Evolutionary conservation across 2,797 vertebrate genomes (phyloP).

Genomic region (Varecia variegata): DNA sequence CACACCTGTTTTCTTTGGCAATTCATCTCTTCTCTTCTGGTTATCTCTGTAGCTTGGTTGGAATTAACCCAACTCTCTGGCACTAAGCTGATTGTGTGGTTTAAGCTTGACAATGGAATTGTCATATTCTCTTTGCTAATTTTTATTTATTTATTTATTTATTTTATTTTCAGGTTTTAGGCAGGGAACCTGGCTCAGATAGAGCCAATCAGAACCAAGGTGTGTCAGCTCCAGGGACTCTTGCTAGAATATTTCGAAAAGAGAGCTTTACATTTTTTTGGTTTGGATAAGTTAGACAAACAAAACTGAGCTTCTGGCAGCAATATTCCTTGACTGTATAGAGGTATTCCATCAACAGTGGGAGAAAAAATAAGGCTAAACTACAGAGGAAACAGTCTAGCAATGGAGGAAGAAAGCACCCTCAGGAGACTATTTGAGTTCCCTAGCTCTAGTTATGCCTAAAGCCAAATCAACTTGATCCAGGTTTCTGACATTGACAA

Average conservation of each 20-base stretch:
- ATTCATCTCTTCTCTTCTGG: neutral
- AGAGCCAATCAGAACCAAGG: neutral
- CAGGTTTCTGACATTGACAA: neutral
- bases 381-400: neutral
- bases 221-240: neutral
- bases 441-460: neutral
- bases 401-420: neutral
- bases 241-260: neutral
- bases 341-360: fast-evolving
- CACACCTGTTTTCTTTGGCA: neutral
- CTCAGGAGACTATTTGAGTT: neutral
- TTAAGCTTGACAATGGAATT: neutral
- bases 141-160: too few species aligned
- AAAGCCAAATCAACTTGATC: neutral
- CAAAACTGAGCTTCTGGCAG: neutral
- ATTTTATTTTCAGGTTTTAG: neutral
- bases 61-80: neutral
- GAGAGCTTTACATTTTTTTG: neutral
- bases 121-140: neutral
- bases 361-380: neutral
- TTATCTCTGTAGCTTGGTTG: neutral
- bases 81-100: neutral
- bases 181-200: neutral
- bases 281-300: neutral
- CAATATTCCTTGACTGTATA: neutral